These are phyloP conservation scores for Crotophaga sulcirostris DNA, from an alignment of 2,113 vertebrate genomes.

Conservation along the genomic window DNA sequence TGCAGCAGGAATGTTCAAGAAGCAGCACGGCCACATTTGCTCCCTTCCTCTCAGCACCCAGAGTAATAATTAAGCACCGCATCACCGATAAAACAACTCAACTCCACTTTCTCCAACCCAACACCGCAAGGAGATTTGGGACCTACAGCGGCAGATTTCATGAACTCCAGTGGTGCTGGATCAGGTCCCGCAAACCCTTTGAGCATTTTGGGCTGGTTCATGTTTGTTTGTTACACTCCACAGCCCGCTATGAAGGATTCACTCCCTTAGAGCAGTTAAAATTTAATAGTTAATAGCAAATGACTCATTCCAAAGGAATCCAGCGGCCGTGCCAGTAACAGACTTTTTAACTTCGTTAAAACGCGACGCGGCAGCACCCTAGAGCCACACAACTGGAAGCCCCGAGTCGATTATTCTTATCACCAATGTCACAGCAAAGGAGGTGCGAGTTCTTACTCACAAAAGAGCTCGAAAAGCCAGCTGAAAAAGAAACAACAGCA, in stretches of 20 bases:
- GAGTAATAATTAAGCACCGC: background rate
- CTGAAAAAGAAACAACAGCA: background rate
- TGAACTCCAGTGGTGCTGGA: background rate
- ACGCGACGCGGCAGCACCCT: background rate
- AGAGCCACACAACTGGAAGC: background rate
- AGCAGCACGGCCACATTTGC: background rate
- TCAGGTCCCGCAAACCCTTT: background rate
- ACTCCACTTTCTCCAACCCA: background rate
- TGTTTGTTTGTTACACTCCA: background rate
- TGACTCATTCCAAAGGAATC: slow-evolving; percentile 60
- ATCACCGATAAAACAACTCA: background rate
- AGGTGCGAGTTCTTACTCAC: background rate
- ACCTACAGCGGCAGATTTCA: background rate
- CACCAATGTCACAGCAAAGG: background rate
- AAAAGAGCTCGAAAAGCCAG: background rate
- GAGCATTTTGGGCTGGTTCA: background rate
- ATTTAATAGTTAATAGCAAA: slow-evolving; percentile 61
- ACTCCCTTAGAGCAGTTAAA: slow-evolving; percentile 48
- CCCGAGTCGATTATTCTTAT: background rate
- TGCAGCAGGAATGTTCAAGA: background rate
- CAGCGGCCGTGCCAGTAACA: background rate
- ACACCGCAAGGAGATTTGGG: background rate
- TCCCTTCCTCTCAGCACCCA: background rate
- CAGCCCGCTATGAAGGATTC: background rate
- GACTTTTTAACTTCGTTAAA: slow-evolving; percentile 12